Conservation (phyloP, 1,140 invertebrate genomes). For the Chironomus tepperi region DNA sequence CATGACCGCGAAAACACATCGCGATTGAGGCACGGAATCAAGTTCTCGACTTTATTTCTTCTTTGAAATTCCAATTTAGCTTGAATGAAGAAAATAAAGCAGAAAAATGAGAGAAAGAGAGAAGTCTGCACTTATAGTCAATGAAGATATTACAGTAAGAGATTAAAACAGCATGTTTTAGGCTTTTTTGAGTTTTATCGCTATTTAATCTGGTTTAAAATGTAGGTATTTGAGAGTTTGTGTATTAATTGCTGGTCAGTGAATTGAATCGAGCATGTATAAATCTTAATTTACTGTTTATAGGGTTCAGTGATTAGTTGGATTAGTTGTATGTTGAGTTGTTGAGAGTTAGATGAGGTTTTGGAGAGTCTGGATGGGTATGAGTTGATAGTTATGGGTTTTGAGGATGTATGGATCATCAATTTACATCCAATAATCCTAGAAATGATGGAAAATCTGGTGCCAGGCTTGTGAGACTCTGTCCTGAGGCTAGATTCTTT, state of each 20-base stretch:
- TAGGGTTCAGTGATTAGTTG: too few species aligned
- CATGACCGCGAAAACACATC: slow-evolving; percentile 6
- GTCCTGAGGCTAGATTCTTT: too few species aligned
- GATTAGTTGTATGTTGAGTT: too few species aligned
- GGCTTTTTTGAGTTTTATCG: background rate
- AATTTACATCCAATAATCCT: too few species aligned
- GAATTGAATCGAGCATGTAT: background rate
- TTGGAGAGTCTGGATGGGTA: too few species aligned
- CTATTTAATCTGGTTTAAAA: background rate
- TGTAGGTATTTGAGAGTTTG: background rate
- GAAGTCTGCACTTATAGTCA: background rate
- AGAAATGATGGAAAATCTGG: too few species aligned
- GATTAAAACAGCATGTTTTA: background rate
- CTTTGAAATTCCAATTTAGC: too few species aligned
- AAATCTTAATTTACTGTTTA: background rate
- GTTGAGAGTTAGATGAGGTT: too few species aligned
- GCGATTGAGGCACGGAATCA: background rate
- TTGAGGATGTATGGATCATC: too few species aligned
- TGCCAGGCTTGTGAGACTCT: too few species aligned
- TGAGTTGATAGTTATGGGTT: too few species aligned
- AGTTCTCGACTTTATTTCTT: background rate
- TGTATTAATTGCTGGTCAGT: background rate
- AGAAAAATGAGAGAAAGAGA: background rate
- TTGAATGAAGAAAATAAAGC: too few species aligned
- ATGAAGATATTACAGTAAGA: background rate